Evolutionary conservation across 1,140 invertebrate genomes (phyloP), one percentile per base, ranked within the genome.

Genomic region (Sarcophaga peregrina): DNA sequence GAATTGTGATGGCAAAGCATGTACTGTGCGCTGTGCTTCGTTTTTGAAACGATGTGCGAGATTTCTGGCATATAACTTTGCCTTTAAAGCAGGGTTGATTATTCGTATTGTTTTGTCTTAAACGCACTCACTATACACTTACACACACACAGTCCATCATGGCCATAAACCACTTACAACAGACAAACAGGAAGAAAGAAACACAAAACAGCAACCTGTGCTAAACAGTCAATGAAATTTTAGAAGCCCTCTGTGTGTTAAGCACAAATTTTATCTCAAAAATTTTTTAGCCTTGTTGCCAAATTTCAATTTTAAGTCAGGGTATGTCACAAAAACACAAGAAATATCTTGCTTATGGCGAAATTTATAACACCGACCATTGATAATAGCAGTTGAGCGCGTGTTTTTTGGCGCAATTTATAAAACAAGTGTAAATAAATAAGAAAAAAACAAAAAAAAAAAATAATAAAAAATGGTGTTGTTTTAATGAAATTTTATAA

Each of bases 391-490:
- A 58, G n/a, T 58, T 25, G n/a, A 68, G n/a, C 62, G 20, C 17
- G 17, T 68, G 17, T 68, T 20, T 68, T 68, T 68, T 68, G 62
- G 62, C 62, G 17, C 62, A 68, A 68, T 17, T 68, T 68, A 37
- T 37, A 68, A 68, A 68, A 68, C 62, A 68, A 68, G 62, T 68
- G 62, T 68, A 25, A 68, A 20, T 68, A 68, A 68, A 68, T 20
- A 11, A 25, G 13, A n/a, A 62, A n/a, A 62, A 62, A 13, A 17
- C 15, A 62, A 62, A n/a, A 62, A 1, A 37, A 37, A 37, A 4
- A 37, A 37, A 37, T 1, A 37, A n/a, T n/a, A 37, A 37, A 37
- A 37, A 37, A 37, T 37, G 25, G 25, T 37, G 25, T 37, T 37
- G 25, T 37, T 37, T 37, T 37, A 37, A 37, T 37, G 25, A 37